These are phyloP conservation scores for Ruditapes philippinarum DNA, from an alignment of 1,140 invertebrate genomes.

Conservation along the genomic window DNA sequence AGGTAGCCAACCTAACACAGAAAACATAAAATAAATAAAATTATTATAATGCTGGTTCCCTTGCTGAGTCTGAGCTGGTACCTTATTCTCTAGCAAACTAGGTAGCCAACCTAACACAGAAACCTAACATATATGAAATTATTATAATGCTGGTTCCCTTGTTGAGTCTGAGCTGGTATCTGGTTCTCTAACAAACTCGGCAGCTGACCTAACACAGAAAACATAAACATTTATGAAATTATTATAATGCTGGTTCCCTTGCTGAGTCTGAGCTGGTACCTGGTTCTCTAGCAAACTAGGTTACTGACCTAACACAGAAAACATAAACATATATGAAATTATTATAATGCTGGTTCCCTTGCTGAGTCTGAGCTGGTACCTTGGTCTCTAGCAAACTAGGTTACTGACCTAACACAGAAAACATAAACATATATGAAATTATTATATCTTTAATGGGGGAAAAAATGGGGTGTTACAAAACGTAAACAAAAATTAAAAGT, in stretches of 20 bases:
- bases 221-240: no score
- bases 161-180: background rate
- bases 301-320: background rate
- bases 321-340: no score
- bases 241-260: constrained; percentile 20
- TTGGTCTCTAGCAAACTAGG: background rate
- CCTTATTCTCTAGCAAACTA: background rate
- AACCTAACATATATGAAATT: no score
- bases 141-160: constrained; percentile 20
- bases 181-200: background rate
- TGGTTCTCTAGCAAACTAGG: background rate
- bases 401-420: background rate
- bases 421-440: no score
- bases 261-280: background rate
- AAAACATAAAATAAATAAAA: no score
- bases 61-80: background rate
- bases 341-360: constrained; percentile 20
- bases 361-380: background rate
- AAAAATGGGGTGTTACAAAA: no score
- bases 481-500: no score
- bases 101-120: background rate
- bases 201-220: background rate
- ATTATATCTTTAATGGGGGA: no score
- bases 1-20: background rate
- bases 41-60: constrained; percentile 25